Evolutionary conservation across 2,888 invertebrate genomes (phyloP).

Genomic region (Icerya purchasi): DNA sequence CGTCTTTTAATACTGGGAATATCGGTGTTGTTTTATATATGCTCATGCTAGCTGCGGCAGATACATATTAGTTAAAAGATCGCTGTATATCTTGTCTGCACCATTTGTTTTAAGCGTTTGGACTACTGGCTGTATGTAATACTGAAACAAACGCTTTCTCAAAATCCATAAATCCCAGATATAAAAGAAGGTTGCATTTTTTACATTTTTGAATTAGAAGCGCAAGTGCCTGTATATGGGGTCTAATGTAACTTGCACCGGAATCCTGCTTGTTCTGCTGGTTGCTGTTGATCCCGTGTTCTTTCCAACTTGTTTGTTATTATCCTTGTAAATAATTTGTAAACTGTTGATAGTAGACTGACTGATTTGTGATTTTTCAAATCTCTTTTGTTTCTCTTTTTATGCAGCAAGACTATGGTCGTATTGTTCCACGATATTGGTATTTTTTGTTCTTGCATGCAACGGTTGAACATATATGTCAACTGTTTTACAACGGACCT

Average conservation of each 20-base stretch:
- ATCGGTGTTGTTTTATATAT: no score
- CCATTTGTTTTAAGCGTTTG: no score
- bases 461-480: neutral
- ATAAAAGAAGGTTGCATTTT: no score
- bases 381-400: neutral
- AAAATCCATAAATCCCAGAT: no score
- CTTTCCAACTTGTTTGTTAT: neutral
- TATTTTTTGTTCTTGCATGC: neutral
- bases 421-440: neutral
- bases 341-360: neutral
- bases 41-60: no score
- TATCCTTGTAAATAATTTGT: neutral
- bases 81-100: no score
- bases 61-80: no score
- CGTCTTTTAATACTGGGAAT: no score
- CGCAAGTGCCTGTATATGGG: no score
- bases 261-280: neutral
- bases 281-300: neutral
- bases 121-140: no score
- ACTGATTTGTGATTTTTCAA: neutral
- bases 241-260: neutral
- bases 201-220: no score
- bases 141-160: no score
- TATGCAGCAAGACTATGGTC: neutral
- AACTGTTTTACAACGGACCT: neutral